These are phyloP conservation scores for Aphelinus atriplicis DNA, from an alignment of 1,140 invertebrate genomes.

Conservation along the genomic window DNA sequence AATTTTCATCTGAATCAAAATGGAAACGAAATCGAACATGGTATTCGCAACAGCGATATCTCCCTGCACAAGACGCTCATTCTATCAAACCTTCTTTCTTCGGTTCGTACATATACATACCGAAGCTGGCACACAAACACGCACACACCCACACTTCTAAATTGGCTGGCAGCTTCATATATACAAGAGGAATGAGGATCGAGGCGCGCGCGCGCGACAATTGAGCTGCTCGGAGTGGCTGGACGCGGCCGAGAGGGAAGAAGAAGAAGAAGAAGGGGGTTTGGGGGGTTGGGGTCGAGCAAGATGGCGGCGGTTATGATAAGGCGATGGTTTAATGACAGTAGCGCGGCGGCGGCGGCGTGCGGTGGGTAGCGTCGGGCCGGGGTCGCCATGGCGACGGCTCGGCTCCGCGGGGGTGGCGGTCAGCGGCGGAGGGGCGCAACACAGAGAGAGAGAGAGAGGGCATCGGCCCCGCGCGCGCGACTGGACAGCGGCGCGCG, in stretches of 20 bases:
- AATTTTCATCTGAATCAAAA: no score
- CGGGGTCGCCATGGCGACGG: slow-evolving; percentile 57
- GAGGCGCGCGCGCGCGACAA: slow-evolving; percentile 42
- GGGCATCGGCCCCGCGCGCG: slow-evolving; percentile 58
- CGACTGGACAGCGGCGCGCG: slow-evolving; percentile 63
- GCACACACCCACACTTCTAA: slow-evolving; percentile 40
- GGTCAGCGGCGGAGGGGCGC: slow-evolving; percentile 55
- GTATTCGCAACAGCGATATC: no score
- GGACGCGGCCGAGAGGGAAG: not conserved
- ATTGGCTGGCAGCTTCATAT: slow-evolving; percentile 45
- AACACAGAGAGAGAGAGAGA: slow-evolving; percentile 40
- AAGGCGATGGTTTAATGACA: slow-evolving; percentile 69
- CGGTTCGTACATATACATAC: no score
- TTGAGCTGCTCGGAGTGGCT: not conserved
- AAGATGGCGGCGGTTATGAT: slow-evolving; percentile 62
- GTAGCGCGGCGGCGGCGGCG: slow-evolving; percentile 47
- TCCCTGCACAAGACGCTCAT: no score
- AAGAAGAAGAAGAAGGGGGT: slow-evolving; percentile 1
- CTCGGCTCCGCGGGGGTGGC: slow-evolving; percentile 53
- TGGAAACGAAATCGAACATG: no score
- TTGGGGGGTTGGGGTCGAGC: slow-evolving; percentile 4
- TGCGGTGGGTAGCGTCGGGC: slow-evolving; percentile 57
- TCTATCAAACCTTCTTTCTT: no score
- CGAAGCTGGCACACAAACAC: no score
- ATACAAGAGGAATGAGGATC: slow-evolving; percentile 47